phyloP scores from a whole-genome alignment of 2,888 invertebrate genomes.

The Xestia sexstrigata region DNA sequence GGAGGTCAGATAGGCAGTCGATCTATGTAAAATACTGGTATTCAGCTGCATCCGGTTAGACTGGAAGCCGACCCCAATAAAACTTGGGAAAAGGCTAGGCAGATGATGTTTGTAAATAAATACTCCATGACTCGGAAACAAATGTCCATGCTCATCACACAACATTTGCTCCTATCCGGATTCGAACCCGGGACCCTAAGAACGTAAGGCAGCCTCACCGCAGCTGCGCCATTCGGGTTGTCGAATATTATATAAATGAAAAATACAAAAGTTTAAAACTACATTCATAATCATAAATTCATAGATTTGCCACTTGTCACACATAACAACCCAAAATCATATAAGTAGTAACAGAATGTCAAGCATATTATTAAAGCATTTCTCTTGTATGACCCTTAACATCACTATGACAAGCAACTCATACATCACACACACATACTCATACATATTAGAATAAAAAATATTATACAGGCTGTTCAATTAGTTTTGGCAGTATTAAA shows the following conservation, averaged over 20 bases:
- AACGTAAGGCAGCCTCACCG: no score
- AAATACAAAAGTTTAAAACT: not conserved
- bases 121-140: no score
- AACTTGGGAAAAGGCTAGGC: no score
- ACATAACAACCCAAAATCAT: not conserved
- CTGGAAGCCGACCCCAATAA: no score
- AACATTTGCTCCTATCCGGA: no score
- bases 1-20: no score
- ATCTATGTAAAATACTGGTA: no score
- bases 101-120: no score
- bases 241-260: not conserved
- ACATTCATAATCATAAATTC: not conserved
- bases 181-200: no score
- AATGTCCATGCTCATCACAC: no score
- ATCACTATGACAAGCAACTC: slow-evolving; percentile 34
- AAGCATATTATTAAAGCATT: slow-evolving; percentile 33
- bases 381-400: slow-evolving; percentile 52
- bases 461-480: slow-evolving; percentile 27
- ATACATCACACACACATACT: slow-evolving; percentile 11
- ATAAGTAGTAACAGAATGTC: not conserved
- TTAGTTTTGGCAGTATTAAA: not conserved
- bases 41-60: no score
- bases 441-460: slow-evolving; percentile 13
- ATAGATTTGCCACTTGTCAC: not conserved
- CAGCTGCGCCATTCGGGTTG: not conserved